Conservation (phyloP, 2,888 invertebrate genomes). For the Cyaniris semiargus region DNA sequence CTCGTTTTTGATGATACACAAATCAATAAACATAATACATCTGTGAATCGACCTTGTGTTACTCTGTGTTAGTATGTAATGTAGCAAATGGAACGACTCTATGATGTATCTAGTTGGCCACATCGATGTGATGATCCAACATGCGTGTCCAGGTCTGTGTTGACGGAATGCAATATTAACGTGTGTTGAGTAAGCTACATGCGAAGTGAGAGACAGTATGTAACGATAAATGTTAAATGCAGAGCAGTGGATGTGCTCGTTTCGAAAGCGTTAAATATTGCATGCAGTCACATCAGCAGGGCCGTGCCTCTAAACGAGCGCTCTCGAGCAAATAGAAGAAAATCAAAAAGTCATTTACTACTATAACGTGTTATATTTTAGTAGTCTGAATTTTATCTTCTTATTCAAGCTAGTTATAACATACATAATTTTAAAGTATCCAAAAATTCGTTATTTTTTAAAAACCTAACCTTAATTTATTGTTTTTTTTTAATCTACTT, state of each 20-base stretch:
- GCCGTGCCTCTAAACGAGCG: slow-evolving; percentile 74
- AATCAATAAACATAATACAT: slow-evolving; percentile 5
- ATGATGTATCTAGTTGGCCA: slow-evolving; percentile 21
- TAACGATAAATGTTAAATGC: slow-evolving; percentile 59
- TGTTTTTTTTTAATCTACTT: slow-evolving; percentile 67
- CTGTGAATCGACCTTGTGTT: slow-evolving; percentile 35
- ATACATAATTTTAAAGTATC: background rate
- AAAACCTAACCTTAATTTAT: slow-evolving; percentile 12
- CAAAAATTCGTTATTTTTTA: background rate
- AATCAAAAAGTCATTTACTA: slow-evolving; percentile 60
- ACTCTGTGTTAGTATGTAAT: slow-evolving; percentile 38
- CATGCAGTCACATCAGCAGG: slow-evolving; percentile 78
- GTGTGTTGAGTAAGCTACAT: slow-evolving; percentile 64
- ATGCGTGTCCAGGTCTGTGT: slow-evolving; percentile 66
- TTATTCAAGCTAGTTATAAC: background rate
- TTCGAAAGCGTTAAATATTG: slow-evolving; percentile 78
- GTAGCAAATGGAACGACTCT: slow-evolving; percentile 30
- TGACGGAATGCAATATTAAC: slow-evolving; percentile 80
- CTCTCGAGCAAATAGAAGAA: slow-evolving; percentile 65
- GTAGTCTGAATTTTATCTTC: slow-evolving; percentile 26
- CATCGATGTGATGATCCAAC: slow-evolving; percentile 48
- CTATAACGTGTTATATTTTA: slow-evolving; percentile 43
- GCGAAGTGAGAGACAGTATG: slow-evolving; percentile 60
- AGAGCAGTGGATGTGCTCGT: slow-evolving; percentile 67
- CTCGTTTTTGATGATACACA: background rate